Evolutionary conservation across 1,140 invertebrate genomes (phyloP).

Genomic region (Oppia nitens): DNA sequence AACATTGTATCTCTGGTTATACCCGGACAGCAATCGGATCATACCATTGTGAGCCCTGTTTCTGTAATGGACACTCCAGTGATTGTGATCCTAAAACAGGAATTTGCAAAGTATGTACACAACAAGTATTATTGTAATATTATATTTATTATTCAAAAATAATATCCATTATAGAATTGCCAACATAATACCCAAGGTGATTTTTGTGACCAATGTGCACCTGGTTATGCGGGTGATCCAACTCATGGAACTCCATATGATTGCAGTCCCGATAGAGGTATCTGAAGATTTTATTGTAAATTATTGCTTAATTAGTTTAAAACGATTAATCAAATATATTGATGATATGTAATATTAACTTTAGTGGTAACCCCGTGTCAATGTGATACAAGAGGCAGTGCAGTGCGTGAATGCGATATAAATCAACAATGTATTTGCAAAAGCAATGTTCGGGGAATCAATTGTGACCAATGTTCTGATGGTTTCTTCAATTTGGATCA

Average conservation of each 20-base stretch:
- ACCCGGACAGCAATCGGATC: conserved; percentile 46
- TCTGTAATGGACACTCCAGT: conserved; percentile 66
- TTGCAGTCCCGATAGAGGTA: conserved; percentile 41
- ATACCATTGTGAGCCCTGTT: conserved; percentile 62
- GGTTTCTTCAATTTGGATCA: conserved; percentile 60
- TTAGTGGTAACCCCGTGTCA: conserved; percentile 26
- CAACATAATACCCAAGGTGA: conserved; percentile 78
- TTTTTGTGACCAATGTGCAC: conserved; percentile 75
- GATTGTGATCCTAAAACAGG: conserved; percentile 84
- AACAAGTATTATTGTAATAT: not conserved
- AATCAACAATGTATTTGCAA: conserved; percentile 57
- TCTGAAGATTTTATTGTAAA: not conserved
- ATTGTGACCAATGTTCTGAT: conserved; percentile 66
- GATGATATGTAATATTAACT: not conserved
- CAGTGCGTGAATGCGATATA: conserved; percentile 32
- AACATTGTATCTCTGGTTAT: conserved; percentile 76
- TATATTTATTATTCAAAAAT: not conserved
- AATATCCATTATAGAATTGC: conserved; percentile 39
- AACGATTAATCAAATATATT: not conserved
- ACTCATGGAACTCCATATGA: conserved; percentile 62
- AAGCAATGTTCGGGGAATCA: conserved; percentile 63
- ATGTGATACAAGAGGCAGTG: conserved; percentile 45
- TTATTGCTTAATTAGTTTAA: not conserved
- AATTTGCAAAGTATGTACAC: conserved; percentile 44
- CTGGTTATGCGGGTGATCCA: conserved; percentile 84